Conservation (phyloP, 2,888 invertebrate genomes). For the Ischnus inquisitorius region DNA sequence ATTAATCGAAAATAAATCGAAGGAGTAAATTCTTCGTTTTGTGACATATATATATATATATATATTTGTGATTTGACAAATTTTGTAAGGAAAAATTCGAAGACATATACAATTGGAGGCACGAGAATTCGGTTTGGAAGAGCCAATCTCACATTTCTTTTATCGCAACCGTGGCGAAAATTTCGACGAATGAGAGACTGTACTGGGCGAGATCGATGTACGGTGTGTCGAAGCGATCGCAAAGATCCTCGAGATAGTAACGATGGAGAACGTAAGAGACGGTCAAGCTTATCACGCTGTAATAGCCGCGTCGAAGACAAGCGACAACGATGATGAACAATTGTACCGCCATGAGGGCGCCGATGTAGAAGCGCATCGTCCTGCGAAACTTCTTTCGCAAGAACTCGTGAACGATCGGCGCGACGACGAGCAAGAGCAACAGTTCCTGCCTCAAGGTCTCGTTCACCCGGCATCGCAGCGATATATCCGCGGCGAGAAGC, state of each 20-base stretch:
- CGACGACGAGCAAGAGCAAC: conserved; percentile 76
- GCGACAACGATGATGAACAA: conserved; percentile 74
- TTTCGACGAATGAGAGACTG: conserved; percentile 81
- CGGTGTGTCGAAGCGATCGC: conserved; percentile 82
- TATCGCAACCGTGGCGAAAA: conserved; percentile 79
- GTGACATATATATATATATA: background rate
- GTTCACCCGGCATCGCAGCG: conserved; percentile 76
- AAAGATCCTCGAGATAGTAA: conserved; percentile 82
- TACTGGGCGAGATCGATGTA: conserved; percentile 82
- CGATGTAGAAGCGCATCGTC: conserved; percentile 75
- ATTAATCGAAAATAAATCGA: too few species aligned
- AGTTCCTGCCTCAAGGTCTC: conserved; percentile 76
- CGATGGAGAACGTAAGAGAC: conserved; percentile 79
- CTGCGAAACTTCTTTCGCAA: conserved; percentile 76
- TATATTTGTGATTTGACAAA: conserved; percentile 29
- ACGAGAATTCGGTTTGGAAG: conserved; percentile 28
- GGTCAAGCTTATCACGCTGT: conserved; percentile 79
- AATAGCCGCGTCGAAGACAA: conserved; percentile 77
- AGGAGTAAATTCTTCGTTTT: too few species aligned
- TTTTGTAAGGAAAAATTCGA: conserved; percentile 22
- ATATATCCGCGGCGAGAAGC: conserved; percentile 81
- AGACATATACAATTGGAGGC: conserved; percentile 28
- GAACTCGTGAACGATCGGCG: conserved; percentile 79
- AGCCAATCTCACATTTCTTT: conserved; percentile 76
- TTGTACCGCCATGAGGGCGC: conserved; percentile 76